phyloP scores from a whole-genome alignment of 2,113 vertebrate species.

The rat (Rattus norvegicus) region GRCr8 NC_086034.1:71571501-71572000 shows the following conservation, averaged over 20 bases:
- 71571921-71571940: background rate
- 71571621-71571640: background rate
- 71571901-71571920: no score
- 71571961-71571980: background rate
- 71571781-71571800: background rate
- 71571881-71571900: no score
- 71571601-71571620: background rate
- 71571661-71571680: no score
- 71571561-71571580: background rate
- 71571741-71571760: no score
- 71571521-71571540: background rate
- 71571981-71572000: background rate
- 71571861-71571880: no score
- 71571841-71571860: no score
- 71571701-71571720: no score
- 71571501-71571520: background rate
- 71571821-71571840: no score
- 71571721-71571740: no score
- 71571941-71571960: background rate
- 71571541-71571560: background rate
- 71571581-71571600: background rate
- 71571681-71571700: no score
- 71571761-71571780: background rate
- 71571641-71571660: no score
- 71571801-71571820: background rate